These are phyloP conservation scores for Drosophila trichaetosa DNA, from an alignment of 2,888 invertebrate species.

Conservation along the genomic window DNA sequence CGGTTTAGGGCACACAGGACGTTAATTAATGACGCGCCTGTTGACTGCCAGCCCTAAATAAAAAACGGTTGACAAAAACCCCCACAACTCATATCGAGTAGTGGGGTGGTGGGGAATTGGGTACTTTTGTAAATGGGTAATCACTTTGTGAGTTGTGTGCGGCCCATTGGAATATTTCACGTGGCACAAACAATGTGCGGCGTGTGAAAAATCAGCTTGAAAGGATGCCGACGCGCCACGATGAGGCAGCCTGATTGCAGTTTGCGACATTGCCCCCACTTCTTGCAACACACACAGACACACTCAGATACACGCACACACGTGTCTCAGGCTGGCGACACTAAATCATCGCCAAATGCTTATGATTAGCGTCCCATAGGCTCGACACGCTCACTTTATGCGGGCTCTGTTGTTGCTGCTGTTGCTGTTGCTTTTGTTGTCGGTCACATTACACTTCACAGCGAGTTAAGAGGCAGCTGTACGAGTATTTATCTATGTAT, in stretches of 20 bases:
- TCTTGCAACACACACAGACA: constrained; percentile 15
- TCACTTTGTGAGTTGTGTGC: constrained; percentile 63
- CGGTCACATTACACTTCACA: constrained; percentile 69
- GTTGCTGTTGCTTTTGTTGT: constrained; percentile 30
- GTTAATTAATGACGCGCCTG: constrained; percentile 62
- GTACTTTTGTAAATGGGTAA: constrained; percentile 30
- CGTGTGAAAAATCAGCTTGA: constrained; percentile 79
- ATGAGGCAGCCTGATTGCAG: constrained; percentile 46
- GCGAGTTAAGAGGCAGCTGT: constrained; percentile 72
- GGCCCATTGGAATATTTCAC: constrained; percentile 64
- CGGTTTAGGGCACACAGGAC: constrained; percentile 42
- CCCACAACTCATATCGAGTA: constrained; percentile 5
- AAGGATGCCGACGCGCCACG: constrained; percentile 68
- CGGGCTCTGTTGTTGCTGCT: constrained; percentile 46
- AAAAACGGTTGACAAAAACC: constrained; percentile 36
- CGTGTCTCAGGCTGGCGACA: constrained; percentile 73
- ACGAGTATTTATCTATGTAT: constrained; percentile 2
- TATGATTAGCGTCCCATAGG: constrained; percentile 72
- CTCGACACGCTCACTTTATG: constrained; percentile 66
- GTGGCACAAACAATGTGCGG: constrained; percentile 64
- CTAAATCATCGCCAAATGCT: constrained; percentile 79
- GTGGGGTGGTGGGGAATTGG: constrained; percentile 14
- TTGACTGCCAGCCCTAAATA: constrained; percentile 50
- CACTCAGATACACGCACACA: constrained; percentile 32
- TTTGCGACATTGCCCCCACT: constrained; percentile 43